Percentiles rank a stretch among this genome's conserved stretches.
Conservation (phyloP, 2,797 vertebrate genomes). For the Oreochromis grahami region DNA sequence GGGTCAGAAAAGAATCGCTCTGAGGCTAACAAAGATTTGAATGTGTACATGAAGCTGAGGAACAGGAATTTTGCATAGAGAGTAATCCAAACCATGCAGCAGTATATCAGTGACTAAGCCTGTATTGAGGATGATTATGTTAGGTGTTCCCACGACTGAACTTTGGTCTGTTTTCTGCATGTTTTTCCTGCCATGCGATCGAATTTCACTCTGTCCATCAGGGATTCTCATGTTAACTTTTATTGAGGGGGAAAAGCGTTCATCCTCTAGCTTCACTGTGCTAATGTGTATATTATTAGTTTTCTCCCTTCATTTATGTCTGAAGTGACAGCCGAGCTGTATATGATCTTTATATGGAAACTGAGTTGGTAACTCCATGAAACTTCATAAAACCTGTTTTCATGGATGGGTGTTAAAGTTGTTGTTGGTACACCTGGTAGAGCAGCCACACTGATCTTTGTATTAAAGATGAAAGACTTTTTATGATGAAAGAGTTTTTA, state of each 20-base stretch:
- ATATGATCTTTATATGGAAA: neutral
- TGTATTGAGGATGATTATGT: neutral
- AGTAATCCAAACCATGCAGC: fast-evolving
- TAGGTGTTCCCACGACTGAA: neutral
- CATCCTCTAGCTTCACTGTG: neutral
- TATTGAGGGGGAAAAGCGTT: neutral
- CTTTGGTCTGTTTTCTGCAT: neutral
- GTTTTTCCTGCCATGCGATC: neutral
- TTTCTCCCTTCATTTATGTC: neutral
- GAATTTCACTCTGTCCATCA: neutral
- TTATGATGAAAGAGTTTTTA: neutral
- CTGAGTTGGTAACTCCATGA: neutral
- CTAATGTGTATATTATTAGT: neutral
- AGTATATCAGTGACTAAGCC: neutral
- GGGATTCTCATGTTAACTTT: neutral
- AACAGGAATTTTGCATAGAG: neutral
- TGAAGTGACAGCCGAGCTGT: neutral
- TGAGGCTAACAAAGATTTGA: neutral
- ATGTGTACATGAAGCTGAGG: neutral
- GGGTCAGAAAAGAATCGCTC: neutral
- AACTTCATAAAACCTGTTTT: neutral
- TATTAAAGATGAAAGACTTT: neutral
- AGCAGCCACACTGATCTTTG: neutral
- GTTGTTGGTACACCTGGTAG: neutral
- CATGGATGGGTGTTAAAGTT: neutral